A percentile compares a stretch with the other conserved stretches of the same genome.
These are phyloP conservation scores for Sebastiscus tertius DNA, from an alignment of 2,797 vertebrate species.

Conservation along the genomic window DNA sequence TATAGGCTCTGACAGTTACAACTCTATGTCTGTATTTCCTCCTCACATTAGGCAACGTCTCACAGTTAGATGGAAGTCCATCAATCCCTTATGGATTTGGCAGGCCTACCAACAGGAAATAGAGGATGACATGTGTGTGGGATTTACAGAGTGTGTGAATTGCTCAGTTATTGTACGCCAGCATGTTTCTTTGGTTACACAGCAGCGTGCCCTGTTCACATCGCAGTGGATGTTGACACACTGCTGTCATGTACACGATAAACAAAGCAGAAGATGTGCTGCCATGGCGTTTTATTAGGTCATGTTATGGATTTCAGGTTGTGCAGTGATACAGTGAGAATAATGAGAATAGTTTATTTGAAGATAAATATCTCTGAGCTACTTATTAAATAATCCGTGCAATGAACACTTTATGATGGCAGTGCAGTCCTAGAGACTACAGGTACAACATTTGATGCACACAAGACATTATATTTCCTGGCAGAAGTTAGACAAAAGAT, in stretches of 20 bases:
- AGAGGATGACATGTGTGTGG: background rate
- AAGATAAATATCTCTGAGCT: background rate
- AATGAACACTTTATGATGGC: background rate
- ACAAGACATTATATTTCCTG: background rate
- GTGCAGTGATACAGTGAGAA: background rate
- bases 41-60: slow-evolving; percentile 15
- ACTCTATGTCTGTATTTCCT: slow-evolving; percentile 41
- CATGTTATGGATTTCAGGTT: background rate
- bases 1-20: slow-evolving; percentile 37
- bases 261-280: background rate
- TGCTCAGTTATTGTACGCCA: background rate
- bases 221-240: background rate
- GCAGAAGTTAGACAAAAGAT: background rate
- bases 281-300: background rate
- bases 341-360: background rate
- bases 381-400: background rate
- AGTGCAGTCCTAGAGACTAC: background rate
- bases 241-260: slow-evolving; percentile 1
- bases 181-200: slow-evolving; percentile 3
- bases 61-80: slow-evolving; percentile 20
- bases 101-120: slow-evolving; percentile 25
- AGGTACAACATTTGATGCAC: background rate
- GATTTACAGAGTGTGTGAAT: slow-evolving; percentile 29
- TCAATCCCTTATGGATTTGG: slow-evolving; percentile 23
- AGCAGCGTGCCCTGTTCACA: background rate